A percentile compares a stretch with the other conserved stretches of the same genome.
phyloP scores from a whole-genome alignment of 92 coral and sea anemone species.

The Epizoanthus illoricatus region DNA sequence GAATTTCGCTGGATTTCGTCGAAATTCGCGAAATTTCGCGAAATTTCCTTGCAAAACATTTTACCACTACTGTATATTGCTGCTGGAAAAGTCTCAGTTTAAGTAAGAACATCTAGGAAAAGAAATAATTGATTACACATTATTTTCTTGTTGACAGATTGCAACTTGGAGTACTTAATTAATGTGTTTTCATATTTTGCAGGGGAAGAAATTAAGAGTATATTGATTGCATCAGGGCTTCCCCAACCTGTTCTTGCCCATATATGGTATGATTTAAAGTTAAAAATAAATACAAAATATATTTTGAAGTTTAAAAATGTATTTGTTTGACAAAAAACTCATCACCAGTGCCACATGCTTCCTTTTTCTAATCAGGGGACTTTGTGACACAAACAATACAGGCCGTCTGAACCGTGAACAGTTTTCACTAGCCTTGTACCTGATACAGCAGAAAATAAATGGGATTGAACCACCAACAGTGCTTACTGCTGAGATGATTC shows the following conservation, averaged over 20 bases:
- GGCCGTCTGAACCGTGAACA: conserved; percentile 95
- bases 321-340: not conserved
- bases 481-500: conserved; percentile 93
- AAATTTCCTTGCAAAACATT: too few species aligned
- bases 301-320: not conserved
- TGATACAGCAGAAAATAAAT: conserved; percentile 88
- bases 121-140: too few species aligned
- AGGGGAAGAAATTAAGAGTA: conserved; percentile 95
- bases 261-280: conserved; percentile 70
- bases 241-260: conserved; percentile 93
- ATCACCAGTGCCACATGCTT: not conserved
- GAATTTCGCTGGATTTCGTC: too few species aligned
- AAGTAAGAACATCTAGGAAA: too few species aligned
- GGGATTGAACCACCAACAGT: conserved; percentile 91
- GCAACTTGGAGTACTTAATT: too few species aligned
- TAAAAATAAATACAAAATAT: not conserved
- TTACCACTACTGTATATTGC: too few species aligned
- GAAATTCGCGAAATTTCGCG: too few species aligned
- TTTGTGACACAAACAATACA: conserved; percentile 80
- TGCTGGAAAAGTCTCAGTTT: too few species aligned
- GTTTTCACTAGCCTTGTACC: conserved; percentile 93
- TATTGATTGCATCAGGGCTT: conserved; percentile 93
- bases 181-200: conserved; percentile 13
- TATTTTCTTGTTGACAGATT: too few species aligned
- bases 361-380: conserved; percentile 69